phyloP scores from a whole-genome alignment of 92 coral and sea anemone species.

The Phenganax marumi region DNA sequence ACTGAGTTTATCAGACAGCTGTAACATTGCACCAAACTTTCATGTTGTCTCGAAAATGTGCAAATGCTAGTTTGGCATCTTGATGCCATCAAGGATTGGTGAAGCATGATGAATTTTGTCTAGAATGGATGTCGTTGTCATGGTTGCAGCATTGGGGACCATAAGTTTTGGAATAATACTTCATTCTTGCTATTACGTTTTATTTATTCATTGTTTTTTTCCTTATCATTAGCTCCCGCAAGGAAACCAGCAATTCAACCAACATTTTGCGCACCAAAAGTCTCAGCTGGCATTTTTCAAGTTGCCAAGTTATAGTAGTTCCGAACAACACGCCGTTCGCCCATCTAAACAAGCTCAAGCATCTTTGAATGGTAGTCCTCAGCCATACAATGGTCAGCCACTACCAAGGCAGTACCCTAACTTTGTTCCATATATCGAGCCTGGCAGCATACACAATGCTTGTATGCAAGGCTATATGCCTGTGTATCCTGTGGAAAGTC shows the following conservation, averaged over 20 bases:
- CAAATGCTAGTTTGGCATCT: too few relatives aligned
- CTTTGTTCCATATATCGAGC: constrained; percentile 27
- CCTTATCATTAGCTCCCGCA: constrained; percentile 14
- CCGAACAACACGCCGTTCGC: constrained; percentile 28
- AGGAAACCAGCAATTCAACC: constrained; percentile 34
- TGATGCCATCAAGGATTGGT: too few relatives aligned
- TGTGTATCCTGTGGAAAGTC: constrained; percentile 32
- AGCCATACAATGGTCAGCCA: constrained; percentile 30
- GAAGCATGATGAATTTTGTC: too few relatives aligned
- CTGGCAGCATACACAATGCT: constrained; percentile 12
- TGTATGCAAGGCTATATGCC: constrained; percentile 33
- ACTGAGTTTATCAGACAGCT: too few relatives aligned
- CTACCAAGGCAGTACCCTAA: constrained; percentile 19
- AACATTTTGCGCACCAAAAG: constrained; percentile 30
- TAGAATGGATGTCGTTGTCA: too few relatives aligned
- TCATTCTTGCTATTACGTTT: not conserved
- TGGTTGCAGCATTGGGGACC: too few relatives aligned
- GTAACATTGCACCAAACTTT: too few relatives aligned
- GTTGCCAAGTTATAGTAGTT: constrained; percentile 9
- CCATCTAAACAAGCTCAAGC: constrained; percentile 13
- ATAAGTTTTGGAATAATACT: not conserved
- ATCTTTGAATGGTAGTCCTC: constrained; percentile 13
- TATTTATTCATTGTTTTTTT: not conserved
- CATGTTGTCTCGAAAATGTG: too few relatives aligned
- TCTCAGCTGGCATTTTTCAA: constrained; percentile 41